phyloP scores from a whole-genome alignment of 2,797 vertebrate genomes.

The Sylvilagus floridanus region DNA sequence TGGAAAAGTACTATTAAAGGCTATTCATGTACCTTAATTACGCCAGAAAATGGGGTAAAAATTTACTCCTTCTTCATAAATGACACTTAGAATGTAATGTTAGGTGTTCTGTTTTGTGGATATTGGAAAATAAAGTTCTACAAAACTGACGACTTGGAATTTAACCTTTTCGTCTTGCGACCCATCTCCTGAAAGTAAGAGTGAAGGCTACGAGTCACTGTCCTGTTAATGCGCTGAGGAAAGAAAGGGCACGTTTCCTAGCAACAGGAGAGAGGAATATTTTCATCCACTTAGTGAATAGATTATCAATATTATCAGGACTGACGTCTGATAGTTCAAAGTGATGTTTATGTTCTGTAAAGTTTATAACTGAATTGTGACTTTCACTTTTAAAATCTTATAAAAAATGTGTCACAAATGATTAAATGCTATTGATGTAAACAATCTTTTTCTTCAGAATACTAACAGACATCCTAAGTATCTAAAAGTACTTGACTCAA shows the following conservation, averaged over 20 bases:
- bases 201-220: constrained; percentile 56
- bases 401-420: constrained; percentile 14
- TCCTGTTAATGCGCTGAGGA: constrained; percentile 57
- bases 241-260: constrained; percentile 43
- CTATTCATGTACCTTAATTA: constrained; percentile 84
- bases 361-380: not conserved
- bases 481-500: not conserved
- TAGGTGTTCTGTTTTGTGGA: constrained; percentile 80
- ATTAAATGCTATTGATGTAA: not conserved
- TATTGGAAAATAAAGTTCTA: constrained; percentile 82
- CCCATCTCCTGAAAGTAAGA: constrained; percentile 69
- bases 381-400: constrained; percentile 48
- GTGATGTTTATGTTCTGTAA: not conserved
- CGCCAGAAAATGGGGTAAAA: constrained; percentile 74
- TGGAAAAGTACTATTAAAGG: constrained; percentile 82
- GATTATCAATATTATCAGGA: not conserved
- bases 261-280: constrained; percentile 68
- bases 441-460: not conserved
- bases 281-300: constrained; percentile 39
- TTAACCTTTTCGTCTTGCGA: constrained; percentile 63
- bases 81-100: constrained; percentile 85
- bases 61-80: constrained; percentile 85
- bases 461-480: constrained; percentile 9
- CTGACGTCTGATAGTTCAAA: constrained; percentile 25
- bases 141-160: constrained; percentile 79